A percentile compares a stretch with the other conserved stretches of the same genome.
phyloP scores from a whole-genome alignment of 2,797 vertebrate species.

The Lacerta viridis region DNA sequence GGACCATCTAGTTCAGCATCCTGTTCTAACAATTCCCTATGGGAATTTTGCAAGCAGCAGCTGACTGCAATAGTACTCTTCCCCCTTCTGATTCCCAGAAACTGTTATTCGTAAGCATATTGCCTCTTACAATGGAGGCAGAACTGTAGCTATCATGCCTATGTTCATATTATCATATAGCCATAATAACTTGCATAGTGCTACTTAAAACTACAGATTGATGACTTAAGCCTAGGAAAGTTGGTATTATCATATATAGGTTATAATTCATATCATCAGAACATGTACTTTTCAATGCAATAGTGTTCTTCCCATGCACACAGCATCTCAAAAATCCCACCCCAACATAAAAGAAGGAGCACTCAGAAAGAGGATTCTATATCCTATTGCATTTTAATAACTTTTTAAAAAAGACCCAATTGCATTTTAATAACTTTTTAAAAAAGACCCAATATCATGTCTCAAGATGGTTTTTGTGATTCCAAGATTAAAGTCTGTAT shows the following conservation, averaged over 20 bases:
- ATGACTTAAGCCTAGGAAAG: conserved; percentile 37
- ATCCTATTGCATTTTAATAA: not conserved
- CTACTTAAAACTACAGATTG: conserved; percentile 26
- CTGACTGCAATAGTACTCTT: no score
- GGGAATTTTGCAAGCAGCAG: no score
- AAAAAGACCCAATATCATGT: not conserved
- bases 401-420: no score
- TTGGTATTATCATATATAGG: conserved; percentile 46
- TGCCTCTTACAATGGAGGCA: no score
- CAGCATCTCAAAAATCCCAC: not conserved
- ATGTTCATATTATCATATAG: not conserved
- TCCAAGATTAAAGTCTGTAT: not conserved
- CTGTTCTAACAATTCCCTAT: no score
- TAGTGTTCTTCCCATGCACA: not conserved
- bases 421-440: not conserved
- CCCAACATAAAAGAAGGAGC: not conserved
- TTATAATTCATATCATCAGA: not conserved
- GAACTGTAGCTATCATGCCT: no score
- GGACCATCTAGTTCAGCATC: no score
- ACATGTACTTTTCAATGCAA: conserved; percentile 1
- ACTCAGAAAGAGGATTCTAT: conserved; percentile 21
- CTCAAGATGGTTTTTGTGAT: not conserved
- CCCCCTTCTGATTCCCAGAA: no score
- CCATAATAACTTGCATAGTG: not conserved
- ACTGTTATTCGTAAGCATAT: no score